phyloP scores from a whole-genome alignment of 2,888 invertebrate genomes.

The Agrotis clavis region DNA sequence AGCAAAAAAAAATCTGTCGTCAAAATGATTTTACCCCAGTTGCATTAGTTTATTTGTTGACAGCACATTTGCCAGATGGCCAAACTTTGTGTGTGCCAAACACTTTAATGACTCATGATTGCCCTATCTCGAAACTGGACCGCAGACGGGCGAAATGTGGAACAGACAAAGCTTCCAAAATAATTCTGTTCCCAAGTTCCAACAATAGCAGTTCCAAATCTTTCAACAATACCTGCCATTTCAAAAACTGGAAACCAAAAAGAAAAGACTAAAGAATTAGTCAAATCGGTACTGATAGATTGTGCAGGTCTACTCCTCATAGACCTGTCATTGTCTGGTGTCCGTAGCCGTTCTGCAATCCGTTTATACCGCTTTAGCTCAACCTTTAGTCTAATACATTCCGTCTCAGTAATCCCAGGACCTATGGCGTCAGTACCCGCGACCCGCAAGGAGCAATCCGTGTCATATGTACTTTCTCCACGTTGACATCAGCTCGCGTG shows the following conservation, averaged over 20 bases:
- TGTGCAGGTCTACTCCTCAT: background rate
- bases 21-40: background rate
- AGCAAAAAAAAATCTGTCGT: background rate
- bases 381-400: background rate
- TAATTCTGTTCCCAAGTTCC: background rate
- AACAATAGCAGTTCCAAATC: conserved; percentile 8
- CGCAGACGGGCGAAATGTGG: no score
- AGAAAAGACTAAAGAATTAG: background rate
- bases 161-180: conserved; percentile 1
- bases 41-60: background rate
- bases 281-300: background rate
- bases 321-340: background rate
- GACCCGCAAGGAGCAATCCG: conserved; percentile 59
- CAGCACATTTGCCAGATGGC: conserved; percentile 3
- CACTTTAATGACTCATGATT: no score
- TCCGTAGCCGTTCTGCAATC: no score
- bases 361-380: no score
- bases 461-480: conserved; percentile 74
- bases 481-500: conserved; percentile 69
- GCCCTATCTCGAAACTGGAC: background rate
- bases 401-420: conserved; percentile 15
- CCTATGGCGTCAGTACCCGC: conserved; percentile 23
- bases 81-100: background rate
- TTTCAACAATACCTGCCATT: background rate
- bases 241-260: background rate